phyloP scores from a whole-genome alignment of 1,140 invertebrate species.

The Portunus trituberculatus region DNA sequence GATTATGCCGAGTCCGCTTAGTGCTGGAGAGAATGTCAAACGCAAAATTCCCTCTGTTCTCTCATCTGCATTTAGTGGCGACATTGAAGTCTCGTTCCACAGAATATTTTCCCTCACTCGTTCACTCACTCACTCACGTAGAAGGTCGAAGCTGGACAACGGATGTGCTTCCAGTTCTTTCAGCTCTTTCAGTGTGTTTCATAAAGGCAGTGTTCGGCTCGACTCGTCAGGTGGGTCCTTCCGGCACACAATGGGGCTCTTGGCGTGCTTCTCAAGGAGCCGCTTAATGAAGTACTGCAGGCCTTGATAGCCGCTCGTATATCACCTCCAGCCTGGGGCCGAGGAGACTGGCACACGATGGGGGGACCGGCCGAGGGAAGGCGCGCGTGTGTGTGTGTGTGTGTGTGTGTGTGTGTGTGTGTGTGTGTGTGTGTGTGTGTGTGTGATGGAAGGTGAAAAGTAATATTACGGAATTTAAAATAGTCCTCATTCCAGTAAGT shows the following conservation, averaged over 20 bases:
- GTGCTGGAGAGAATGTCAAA: neutral
- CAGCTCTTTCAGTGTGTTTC: neutral
- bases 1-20: constrained; percentile 20
- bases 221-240: neutral
- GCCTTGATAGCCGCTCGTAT: neutral
- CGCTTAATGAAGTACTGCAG: constrained; percentile 21
- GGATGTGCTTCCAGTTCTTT: no score
- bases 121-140: no score
- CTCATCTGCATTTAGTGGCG: constrained; percentile 20
- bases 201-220: neutral
- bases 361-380: neutral
- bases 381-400: no score
- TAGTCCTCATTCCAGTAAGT: neutral
- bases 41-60: constrained; percentile 3
- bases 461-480: neutral
- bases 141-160: no score
- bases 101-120: no score
- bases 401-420: no score
- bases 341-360: neutral
- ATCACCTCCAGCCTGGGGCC: neutral
- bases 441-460: no score
- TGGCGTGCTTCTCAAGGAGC: neutral
- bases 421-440: no score
- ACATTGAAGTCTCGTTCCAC: neutral
- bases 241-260: neutral